A percentile compares a stretch with the other conserved stretches of the same genome.
Evolutionary conservation across 2,113 vertebrate species (phyloP).

Genomic region (Oenanthe oenanthe): DNA sequence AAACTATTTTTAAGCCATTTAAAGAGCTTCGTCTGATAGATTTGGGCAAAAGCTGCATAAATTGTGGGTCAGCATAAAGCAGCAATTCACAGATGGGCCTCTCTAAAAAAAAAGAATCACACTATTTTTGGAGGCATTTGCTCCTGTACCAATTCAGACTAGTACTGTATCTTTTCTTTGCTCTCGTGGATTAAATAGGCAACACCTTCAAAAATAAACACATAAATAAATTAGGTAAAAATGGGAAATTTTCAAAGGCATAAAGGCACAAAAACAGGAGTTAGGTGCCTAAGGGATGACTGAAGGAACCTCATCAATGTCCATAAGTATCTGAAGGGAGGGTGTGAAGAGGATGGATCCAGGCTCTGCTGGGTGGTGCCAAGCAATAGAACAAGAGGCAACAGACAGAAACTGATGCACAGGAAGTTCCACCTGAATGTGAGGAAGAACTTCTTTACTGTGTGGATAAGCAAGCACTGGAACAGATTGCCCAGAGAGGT

Average conservation of each 20-base stretch:
- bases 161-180: background rate
- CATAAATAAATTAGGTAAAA: background rate
- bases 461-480: rapidly evolving
- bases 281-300: background rate
- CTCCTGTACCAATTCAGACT: background rate
- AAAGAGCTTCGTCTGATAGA: background rate
- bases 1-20: conserved; percentile 58
- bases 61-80: conserved; percentile 48
- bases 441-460: background rate
- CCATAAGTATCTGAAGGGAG: background rate
- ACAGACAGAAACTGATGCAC: background rate
- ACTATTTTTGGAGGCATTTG: conserved; percentile 27
- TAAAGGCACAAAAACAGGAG: background rate
- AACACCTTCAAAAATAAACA: background rate
- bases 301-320: background rate
- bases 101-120: background rate
- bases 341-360: background rate
- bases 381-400: background rate
- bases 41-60: conserved; percentile 34
- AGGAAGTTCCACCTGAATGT: background rate
- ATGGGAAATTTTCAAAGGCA: background rate
- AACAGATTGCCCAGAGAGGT: background rate
- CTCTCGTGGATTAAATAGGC: background rate
- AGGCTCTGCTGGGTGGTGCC: background rate
- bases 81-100: conserved; percentile 45